These are phyloP conservation scores for Pomphorhynchus laevis DNA, from an alignment of 1,140 invertebrate species.

Conservation along the genomic window DNA sequence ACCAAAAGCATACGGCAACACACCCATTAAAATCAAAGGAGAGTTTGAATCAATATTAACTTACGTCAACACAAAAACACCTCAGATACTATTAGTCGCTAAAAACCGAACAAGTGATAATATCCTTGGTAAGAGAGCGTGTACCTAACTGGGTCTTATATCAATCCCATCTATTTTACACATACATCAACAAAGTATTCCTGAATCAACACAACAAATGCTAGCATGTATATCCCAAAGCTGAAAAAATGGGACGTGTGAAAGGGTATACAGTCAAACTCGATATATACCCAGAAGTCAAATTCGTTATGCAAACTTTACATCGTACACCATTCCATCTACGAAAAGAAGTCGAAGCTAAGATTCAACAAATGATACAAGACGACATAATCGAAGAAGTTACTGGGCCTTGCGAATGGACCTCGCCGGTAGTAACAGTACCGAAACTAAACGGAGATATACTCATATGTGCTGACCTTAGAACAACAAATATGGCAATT, in stretches of 20 bases:
- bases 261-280: constrained; percentile 6
- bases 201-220: no score
- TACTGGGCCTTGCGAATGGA: constrained; percentile 13
- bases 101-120: no score
- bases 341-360: constrained; percentile 10
- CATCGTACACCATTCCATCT: constrained; percentile 9
- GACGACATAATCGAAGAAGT: constrained; percentile 13
- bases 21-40: no score
- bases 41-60: no score
- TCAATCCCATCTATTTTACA: no score
- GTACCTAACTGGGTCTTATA: no score
- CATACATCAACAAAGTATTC: no score
- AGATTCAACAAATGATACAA: constrained; percentile 12
- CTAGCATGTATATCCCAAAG: no score
- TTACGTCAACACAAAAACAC: no score
- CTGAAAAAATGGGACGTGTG: neutral
- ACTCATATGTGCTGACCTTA: constrained; percentile 15
- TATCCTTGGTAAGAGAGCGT: no score
- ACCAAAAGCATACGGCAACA: no score
- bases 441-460: constrained; percentile 13
- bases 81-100: no score
- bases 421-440: constrained; percentile 13
- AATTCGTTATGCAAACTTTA: constrained; percentile 1
- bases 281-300: constrained; percentile 5
- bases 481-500: constrained; percentile 13